Evolutionary conservation across 2,888 invertebrate species (phyloP).

Genomic region (Ptychoptera albimana): DNA sequence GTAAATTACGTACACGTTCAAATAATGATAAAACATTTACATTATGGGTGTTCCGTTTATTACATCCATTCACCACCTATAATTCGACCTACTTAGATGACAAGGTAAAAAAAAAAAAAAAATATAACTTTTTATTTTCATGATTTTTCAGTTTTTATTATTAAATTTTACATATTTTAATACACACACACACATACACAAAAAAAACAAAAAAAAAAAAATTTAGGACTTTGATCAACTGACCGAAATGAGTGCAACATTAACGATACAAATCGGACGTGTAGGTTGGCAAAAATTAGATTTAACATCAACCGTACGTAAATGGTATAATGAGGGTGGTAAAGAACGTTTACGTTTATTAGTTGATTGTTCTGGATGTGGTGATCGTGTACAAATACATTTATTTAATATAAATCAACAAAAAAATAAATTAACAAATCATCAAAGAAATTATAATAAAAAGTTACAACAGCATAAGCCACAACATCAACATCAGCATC

Average conservation of each 20-base stretch:
- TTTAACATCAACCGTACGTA: conserved; percentile 58
- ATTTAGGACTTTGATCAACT: conserved; percentile 40
- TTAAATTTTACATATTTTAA: too few species aligned
- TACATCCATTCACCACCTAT: conserved; percentile 31
- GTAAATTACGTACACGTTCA: conserved; percentile 2
- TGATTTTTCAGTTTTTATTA: neutral
- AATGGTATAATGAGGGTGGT: conserved; percentile 44
- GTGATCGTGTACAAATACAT: conserved; percentile 52
- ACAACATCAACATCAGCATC: neutral
- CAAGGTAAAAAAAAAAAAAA: conserved; percentile 42
- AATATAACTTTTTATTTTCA: too few species aligned
- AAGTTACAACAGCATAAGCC: too few species aligned
- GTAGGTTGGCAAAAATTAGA: conserved; percentile 80
- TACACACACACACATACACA: neutral
- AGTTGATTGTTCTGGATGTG: conserved; percentile 74
- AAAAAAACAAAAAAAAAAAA: neutral
- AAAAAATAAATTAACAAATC: too few species aligned
- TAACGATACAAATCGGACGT: conserved; percentile 41
- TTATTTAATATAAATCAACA: conserved; percentile 26
- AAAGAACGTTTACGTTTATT: conserved; percentile 52
- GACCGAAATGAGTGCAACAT: conserved; percentile 39
- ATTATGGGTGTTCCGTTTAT: conserved; percentile 55
- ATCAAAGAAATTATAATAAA: conserved; percentile 1
- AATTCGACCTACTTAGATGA: conserved; percentile 45
- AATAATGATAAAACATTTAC: conserved; percentile 35